Evolutionary conservation across 2,113 vertebrate species (phyloP).

Genomic region (Paratilapia polleni): DNA sequence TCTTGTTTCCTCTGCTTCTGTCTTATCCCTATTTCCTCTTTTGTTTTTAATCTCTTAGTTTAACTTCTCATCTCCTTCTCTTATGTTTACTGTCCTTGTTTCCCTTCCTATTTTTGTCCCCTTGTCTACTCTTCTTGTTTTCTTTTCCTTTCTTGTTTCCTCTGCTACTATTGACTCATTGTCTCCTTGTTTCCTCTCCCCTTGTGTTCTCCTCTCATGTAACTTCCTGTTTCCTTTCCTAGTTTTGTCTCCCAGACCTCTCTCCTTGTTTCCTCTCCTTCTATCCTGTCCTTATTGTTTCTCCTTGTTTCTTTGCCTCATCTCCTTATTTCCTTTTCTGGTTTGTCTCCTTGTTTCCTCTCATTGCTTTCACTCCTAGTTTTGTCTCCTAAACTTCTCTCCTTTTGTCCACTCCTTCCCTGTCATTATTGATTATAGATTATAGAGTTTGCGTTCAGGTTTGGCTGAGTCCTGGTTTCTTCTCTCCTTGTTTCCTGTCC

Average conservation of each 20-base stretch:
- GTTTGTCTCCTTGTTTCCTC: too few species aligned
- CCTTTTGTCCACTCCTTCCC: neutral
- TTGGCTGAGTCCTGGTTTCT: neutral
- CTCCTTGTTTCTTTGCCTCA: neutral
- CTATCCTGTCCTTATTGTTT: neutral
- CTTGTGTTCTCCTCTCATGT: neutral
- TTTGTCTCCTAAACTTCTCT: fast-evolving
- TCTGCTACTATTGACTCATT: neutral
- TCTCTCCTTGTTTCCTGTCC: neutral
- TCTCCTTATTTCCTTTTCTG: neutral
- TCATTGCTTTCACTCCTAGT: too few species aligned
- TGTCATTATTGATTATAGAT: neutral
- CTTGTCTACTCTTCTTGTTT: neutral
- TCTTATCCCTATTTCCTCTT: too few species aligned
- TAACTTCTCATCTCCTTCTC: too few species aligned
- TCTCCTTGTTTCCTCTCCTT: neutral
- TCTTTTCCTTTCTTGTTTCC: neutral
- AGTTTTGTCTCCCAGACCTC: neutral
- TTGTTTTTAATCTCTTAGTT: too few species aligned
- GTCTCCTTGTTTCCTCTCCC: neutral
- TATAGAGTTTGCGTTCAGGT: neutral
- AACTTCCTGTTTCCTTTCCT: neutral
- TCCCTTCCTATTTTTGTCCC: too few species aligned
- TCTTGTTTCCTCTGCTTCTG: too few species aligned
- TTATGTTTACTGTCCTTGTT: too few species aligned